These are phyloP conservation scores for Rhizoglyphus robini DNA, from an alignment of 1,140 invertebrate species.

Conservation along the genomic window DNA sequence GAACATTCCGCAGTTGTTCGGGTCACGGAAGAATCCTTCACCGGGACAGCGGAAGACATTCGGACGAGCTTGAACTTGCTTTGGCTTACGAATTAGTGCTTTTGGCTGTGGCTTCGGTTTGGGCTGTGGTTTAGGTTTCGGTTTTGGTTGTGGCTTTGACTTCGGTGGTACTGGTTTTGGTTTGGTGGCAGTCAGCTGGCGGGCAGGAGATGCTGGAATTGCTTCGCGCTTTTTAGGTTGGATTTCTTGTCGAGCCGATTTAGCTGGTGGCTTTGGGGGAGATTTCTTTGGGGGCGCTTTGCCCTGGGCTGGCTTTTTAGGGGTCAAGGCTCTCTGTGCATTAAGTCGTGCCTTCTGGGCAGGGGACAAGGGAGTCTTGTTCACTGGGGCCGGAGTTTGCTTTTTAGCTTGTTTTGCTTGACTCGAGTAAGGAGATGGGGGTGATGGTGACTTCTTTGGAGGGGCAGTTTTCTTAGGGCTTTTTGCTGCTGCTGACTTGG, in stretches of 20 bases:
- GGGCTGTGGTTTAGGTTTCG: background rate
- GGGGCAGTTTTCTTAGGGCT: background rate
- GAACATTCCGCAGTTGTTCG: constrained; percentile 26
- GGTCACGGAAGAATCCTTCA: constrained; percentile 26
- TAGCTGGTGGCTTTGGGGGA: background rate
- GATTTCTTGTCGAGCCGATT: background rate
- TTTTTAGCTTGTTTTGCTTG: background rate
- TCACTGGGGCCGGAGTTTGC: background rate
- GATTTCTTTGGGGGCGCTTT: background rate
- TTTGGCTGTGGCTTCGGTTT: constrained; percentile 5
- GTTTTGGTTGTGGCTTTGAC: background rate
- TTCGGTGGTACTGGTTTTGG: background rate
- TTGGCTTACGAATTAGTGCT: background rate
- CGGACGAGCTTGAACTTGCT: background rate
- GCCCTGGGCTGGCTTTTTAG: background rate
- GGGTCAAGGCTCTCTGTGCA: background rate
- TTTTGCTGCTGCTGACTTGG: background rate
- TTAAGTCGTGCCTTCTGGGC: background rate
- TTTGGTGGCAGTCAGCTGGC: background rate
- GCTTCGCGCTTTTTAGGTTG: background rate
- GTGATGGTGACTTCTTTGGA: background rate
- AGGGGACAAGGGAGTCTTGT: background rate
- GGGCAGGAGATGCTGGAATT: background rate
- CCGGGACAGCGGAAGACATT: constrained; percentile 17
- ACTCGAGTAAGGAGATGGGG: too few relatives aligned